These are phyloP conservation scores for Asteroscopus sphinx DNA, from an alignment of 2,888 invertebrate species.

Conservation along the genomic window DNA sequence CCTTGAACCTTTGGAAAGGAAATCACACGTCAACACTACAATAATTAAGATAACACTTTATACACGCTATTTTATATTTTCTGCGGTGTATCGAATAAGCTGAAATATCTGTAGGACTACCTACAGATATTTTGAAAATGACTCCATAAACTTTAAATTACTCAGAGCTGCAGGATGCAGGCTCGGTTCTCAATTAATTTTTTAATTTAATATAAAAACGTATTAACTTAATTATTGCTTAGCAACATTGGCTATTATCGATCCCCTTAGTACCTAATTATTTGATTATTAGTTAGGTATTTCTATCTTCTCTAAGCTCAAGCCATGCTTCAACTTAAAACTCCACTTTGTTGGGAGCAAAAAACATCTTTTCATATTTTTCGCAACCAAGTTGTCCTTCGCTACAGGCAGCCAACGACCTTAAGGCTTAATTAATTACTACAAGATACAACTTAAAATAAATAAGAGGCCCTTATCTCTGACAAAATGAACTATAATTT, in stretches of 20 bases:
- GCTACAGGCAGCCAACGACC: conserved; percentile 51
- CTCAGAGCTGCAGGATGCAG: too few species aligned
- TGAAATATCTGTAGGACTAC: too few species aligned
- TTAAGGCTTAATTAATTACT: conserved; percentile 58
- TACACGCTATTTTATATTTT: conserved; percentile 31
- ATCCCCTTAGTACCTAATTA: too few species aligned
- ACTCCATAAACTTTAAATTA: too few species aligned
- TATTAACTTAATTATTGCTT: too few species aligned
- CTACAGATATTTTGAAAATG: too few species aligned
- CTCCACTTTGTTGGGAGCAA: conserved; percentile 2
- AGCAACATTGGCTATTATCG: too few species aligned
- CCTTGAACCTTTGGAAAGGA: conserved; percentile 84
- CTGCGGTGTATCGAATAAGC: conserved; percentile 20
- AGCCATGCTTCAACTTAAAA: conserved; percentile 4
- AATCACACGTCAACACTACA: conserved; percentile 75
- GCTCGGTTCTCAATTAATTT: too few species aligned
- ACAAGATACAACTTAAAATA: conserved; percentile 47
- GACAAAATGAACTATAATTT: conserved; percentile 9
- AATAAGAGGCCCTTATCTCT: conserved; percentile 32
- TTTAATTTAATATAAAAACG: too few species aligned
- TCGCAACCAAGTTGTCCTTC: conserved; percentile 35
- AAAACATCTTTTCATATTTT: conserved; percentile 33
- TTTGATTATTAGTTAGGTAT: too few species aligned
- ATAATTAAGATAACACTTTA: conserved; percentile 58
- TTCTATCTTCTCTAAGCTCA: background rate